Evolutionary conservation across 2,888 invertebrate species (phyloP), one percentile per base, ranked within the genome.

Genomic region (Phyllotreta striolata): DNA sequence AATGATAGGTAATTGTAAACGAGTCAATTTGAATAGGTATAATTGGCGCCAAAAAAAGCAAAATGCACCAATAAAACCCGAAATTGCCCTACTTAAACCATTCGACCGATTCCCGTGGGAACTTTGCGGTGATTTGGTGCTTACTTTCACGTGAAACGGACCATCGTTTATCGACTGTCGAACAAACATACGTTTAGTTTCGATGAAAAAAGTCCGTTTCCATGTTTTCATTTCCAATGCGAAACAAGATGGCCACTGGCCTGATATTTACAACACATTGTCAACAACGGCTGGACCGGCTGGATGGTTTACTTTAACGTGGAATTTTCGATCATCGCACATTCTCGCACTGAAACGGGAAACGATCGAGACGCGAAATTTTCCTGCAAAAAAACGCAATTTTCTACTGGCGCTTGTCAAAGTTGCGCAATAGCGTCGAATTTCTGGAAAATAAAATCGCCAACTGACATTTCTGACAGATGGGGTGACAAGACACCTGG

Each of bases 161-260:
- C 61, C 72, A 70, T 70, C 62, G 66, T 69, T 66, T 62, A 66
- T 62, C 64, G 68, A 73, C 61, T 62, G 70, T 66, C 68, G 64
- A 66, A 59, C 62, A 60, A 65, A 65, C 66, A 70, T 64, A 61
- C 47, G 64, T 57, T 46, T 57, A 65, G 66, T 64, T 60, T 56
- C 46, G 49, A 57, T 72, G 61, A 70, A 73, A 76, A 71, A 76
- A 74, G 73, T 78, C 76, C 68, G 74, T 77, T 78, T 78, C 76
- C 79, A 79, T 80, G 77, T 79, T 80, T 79, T 78, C 77, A 74
- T 77, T 78, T 67, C 73, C 70, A 70, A 70, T 72, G 72, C 75
- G 72, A 77, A 75, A 79, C 81, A 81, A 81, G 78, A 81, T 81
- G 81, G 81, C 81, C 76, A 73, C 79, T 79, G 78, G 77, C 4